Evolutionary conservation across 2,113 vertebrate species (phyloP).

Genomic region (Oxyura jamaicensis): DNA sequence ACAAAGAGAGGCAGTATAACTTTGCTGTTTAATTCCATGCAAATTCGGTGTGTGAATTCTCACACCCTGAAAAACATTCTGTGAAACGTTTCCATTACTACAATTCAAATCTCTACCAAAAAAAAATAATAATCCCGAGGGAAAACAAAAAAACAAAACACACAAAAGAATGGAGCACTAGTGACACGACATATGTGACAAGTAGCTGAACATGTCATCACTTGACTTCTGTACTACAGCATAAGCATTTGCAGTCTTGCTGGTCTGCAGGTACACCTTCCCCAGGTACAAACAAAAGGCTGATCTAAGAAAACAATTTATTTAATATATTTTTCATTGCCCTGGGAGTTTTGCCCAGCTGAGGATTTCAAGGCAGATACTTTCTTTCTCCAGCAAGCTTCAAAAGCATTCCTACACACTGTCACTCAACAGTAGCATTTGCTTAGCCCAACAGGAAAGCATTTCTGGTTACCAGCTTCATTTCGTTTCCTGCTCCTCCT

Average conservation of each 20-base stretch:
- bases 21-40: neutral
- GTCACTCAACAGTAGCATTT: neutral
- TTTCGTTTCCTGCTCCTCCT: conserved; percentile 42
- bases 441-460: neutral
- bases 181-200: accelerated
- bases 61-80: neutral
- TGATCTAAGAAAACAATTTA: neutral
- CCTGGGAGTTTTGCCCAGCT: neutral
- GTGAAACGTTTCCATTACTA: neutral
- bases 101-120: neutral
- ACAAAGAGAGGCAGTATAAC: neutral
- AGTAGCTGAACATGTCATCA: accelerated
- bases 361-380: neutral
- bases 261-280: neutral
- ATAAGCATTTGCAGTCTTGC: accelerated
- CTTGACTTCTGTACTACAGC: neutral
- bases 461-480: conserved; percentile 85
- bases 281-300: neutral
- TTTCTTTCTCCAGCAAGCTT: neutral
- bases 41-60: neutral
- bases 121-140: neutral
- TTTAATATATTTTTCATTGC: neutral
- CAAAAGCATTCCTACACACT: neutral
- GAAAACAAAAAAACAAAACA: neutral
- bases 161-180: neutral